A percentile compares a stretch with the other conserved stretches of the same genome.
These are phyloP conservation scores for Drosophila sulfurigaster DNA, from an alignment of 1,140 invertebrate genomes.

Conservation along the genomic window DNA sequence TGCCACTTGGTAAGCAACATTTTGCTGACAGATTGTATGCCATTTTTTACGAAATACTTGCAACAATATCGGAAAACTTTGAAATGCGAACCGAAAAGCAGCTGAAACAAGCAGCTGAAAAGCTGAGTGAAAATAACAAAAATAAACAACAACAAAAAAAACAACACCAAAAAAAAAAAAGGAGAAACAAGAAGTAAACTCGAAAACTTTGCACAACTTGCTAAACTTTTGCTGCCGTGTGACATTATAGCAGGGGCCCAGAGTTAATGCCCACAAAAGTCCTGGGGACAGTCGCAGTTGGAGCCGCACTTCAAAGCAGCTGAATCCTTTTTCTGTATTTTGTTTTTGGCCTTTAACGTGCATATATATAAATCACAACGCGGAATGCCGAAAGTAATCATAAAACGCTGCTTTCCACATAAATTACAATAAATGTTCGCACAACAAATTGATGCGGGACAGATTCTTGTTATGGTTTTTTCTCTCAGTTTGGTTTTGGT, in stretches of 20 bases:
- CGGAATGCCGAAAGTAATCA: conserved; percentile 63
- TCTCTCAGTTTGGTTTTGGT: too few species aligned
- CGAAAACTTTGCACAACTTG: conserved; percentile 70
- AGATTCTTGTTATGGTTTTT: conserved; percentile 14
- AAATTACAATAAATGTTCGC: conserved; percentile 78
- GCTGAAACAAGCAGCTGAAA: conserved; percentile 78
- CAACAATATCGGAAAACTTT: conserved; percentile 79
- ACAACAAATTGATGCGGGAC: conserved; percentile 69
- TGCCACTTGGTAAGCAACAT: conserved; percentile 53
- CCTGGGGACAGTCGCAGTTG: conserved; percentile 11
- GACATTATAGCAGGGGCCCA: conserved; percentile 60
- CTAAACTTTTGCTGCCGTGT: conserved; percentile 73
- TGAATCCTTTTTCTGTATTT: conserved; percentile 56
- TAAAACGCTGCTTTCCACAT: conserved; percentile 67
- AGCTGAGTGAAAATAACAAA: conserved; percentile 41
- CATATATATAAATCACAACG: conserved; percentile 64
- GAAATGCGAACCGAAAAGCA: conserved; percentile 60
- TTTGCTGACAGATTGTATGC: conserved; percentile 81
- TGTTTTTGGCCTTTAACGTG: conserved; percentile 9
- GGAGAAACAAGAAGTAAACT: conserved; percentile 41
- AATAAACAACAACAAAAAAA: conserved; percentile 31
- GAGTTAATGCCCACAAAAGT: conserved; percentile 50
- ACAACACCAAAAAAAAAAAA: conserved; percentile 28
- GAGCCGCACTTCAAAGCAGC: conserved; percentile 46
- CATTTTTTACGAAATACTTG: conserved; percentile 76